A percentile compares a stretch with the other conserved stretches of the same genome.
Conservation (phyloP, 2,888 invertebrate species). For the Athalia cordata region DNA sequence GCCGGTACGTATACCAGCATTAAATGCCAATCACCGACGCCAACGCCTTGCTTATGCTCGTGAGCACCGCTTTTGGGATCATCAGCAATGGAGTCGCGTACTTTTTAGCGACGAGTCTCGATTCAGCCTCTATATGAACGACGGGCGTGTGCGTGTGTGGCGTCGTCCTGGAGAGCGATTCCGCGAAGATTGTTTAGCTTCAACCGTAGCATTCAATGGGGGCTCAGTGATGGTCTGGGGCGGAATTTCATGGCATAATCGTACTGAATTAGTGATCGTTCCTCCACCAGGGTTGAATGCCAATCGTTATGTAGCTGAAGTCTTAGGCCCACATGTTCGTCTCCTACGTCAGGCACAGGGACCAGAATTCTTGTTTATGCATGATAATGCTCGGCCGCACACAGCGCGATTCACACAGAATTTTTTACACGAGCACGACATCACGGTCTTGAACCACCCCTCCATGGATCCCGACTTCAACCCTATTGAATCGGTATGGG, state of each 20-base stretch:
- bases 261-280: constrained; percentile 5
- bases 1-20: constrained; percentile 4
- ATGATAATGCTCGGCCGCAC: constrained; percentile 48
- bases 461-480: no score
- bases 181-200: not conserved
- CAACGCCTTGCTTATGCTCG: not conserved
- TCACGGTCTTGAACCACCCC: no score
- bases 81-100: not conserved
- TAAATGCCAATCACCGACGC: not conserved
- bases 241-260: not conserved
- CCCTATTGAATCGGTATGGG: no score
- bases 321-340: no score
- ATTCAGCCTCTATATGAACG: not conserved
- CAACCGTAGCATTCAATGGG: not conserved
- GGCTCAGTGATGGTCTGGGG: constrained; percentile 29
- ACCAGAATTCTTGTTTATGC: constrained; percentile 47
- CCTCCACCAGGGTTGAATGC: constrained; percentile 21
- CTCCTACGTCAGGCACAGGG: constrained; percentile 36
- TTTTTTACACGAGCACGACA: no score
- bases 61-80: not conserved
- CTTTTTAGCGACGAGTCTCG: no score
- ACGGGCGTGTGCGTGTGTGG: constrained; percentile 10
- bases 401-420: no score
- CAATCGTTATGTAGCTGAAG: constrained; percentile 45
- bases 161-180: constrained; percentile 15